Percentiles rank a stretch among this genome's conserved stretches.
These are phyloP conservation scores for Drosophila dunni DNA, from an alignment of 1,140 invertebrate genomes.

Conservation along the genomic window DNA sequence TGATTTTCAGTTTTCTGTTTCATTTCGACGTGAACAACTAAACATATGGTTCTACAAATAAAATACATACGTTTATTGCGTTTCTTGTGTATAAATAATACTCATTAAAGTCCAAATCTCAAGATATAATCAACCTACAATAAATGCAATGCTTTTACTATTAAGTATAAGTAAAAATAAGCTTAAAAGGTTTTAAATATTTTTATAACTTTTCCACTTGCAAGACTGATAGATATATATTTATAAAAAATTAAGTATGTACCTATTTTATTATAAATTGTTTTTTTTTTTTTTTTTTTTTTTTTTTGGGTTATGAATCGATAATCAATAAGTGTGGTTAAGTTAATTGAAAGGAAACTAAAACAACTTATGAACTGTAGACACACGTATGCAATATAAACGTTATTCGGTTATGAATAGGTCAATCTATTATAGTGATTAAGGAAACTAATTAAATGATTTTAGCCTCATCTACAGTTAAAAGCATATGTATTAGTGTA, in stretches of 20 bases:
- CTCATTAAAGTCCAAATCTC: constrained; percentile 30
- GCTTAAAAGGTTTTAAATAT: constrained; percentile 19
- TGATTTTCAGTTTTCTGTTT: constrained; percentile 12
- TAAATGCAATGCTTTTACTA: constrained; percentile 33
- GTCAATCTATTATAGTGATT: background rate
- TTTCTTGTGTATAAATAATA: constrained; percentile 51
- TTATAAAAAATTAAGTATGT: constrained; percentile 14
- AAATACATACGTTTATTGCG: constrained; percentile 40
- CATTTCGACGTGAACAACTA: constrained; percentile 25
- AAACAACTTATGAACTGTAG: background rate
- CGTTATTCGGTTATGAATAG: constrained; percentile 1
- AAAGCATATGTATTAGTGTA: constrained; percentile 23
- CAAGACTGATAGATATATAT: constrained; percentile 9
- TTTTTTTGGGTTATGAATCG: constrained; percentile 4
- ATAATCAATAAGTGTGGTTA: constrained; percentile 18
- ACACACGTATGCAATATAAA: constrained; percentile 15
- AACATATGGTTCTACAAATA: constrained; percentile 45
- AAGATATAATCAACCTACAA: constrained; percentile 44
- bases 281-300: background rate
- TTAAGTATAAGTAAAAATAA: constrained; percentile 30
- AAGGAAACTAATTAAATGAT: constrained; percentile 28
- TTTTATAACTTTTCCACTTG: constrained; percentile 9
- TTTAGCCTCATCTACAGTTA: constrained; percentile 53
- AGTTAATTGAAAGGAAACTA: background rate
- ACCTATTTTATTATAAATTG: constrained; percentile 1